Conservation (phyloP, 1,140 invertebrate genomes). For the Oryctes rhinoceros region DNA sequence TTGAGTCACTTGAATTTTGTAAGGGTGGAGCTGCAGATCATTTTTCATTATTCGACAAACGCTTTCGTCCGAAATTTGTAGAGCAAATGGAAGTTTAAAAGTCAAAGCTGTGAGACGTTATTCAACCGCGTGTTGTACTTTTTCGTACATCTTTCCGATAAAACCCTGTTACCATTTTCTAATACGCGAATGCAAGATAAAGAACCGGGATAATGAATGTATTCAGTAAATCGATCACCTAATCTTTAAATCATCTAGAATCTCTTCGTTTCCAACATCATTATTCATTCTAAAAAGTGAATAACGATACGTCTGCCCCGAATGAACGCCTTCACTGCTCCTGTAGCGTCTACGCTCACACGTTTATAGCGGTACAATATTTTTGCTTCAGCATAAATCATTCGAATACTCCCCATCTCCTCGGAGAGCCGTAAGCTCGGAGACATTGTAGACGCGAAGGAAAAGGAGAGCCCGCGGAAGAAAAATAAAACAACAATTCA, state of each 20-base stretch:
- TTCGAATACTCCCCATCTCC: background rate
- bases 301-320: background rate
- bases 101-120: too few relatives aligned
- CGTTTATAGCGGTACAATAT: background rate
- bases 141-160: too few relatives aligned
- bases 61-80: too few relatives aligned
- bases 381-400: background rate
- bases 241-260: background rate
- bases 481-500: constrained; percentile 8
- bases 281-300: background rate
- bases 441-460: background rate
- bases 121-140: too few relatives aligned
- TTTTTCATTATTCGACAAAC: too few relatives aligned
- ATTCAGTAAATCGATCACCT: background rate
- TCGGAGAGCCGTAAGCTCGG: background rate
- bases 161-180: too few relatives aligned
- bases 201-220: background rate
- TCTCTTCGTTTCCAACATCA: background rate
- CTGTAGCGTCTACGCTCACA: background rate
- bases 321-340: background rate
- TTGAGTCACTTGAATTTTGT: too few relatives aligned
- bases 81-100: too few relatives aligned
- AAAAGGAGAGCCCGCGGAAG: background rate
- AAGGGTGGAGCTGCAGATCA: too few relatives aligned
- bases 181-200: too few relatives aligned